Conservation (phyloP, 2,888 invertebrate genomes). For the Resseliella maxima region DNA sequence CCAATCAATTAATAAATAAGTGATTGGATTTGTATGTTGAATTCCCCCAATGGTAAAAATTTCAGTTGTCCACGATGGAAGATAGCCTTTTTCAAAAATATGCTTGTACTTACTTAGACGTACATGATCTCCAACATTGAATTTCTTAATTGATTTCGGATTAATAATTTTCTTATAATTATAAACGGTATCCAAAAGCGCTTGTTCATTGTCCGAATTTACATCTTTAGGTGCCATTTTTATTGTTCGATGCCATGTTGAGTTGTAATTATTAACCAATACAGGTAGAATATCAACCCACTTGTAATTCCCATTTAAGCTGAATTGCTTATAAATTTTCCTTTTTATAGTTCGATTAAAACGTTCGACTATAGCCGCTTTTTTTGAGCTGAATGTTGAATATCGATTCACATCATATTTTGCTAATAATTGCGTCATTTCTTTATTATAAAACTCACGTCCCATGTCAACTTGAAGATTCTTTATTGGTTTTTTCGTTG, state of each 20-base stretch:
- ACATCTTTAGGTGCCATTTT: constrained; percentile 60
- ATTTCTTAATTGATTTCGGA: constrained; percentile 57
- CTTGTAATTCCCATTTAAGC: constrained; percentile 60
- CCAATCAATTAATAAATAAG: constrained; percentile 61
- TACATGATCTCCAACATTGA: constrained; percentile 61
- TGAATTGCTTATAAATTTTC: constrained; percentile 57
- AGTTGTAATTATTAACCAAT: constrained; percentile 60
- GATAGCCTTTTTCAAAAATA: constrained; percentile 62
- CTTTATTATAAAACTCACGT: constrained; percentile 62
- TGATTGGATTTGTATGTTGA: constrained; percentile 61
- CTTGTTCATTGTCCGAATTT: constrained; percentile 61
- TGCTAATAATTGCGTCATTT: constrained; percentile 61
- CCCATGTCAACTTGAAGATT: constrained; percentile 63
- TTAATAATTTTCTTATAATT: constrained; percentile 42
- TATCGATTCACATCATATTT: constrained; percentile 58
- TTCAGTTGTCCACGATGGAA: constrained; percentile 63
- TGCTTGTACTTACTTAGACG: constrained; percentile 61
- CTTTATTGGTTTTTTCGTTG: not conserved
- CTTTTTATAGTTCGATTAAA: constrained; percentile 53
- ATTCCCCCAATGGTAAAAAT: constrained; percentile 62
- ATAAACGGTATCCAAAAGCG: constrained; percentile 58
- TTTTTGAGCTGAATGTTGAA: constrained; percentile 60
- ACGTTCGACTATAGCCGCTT: constrained; percentile 61
- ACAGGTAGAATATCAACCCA: constrained; percentile 59
- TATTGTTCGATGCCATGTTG: constrained; percentile 60